Percentiles rank a stretch among this genome's conserved stretches.
Conservation (phyloP, 92 coral and sea anemone species). For the Zoanthus solanderi region DNA sequence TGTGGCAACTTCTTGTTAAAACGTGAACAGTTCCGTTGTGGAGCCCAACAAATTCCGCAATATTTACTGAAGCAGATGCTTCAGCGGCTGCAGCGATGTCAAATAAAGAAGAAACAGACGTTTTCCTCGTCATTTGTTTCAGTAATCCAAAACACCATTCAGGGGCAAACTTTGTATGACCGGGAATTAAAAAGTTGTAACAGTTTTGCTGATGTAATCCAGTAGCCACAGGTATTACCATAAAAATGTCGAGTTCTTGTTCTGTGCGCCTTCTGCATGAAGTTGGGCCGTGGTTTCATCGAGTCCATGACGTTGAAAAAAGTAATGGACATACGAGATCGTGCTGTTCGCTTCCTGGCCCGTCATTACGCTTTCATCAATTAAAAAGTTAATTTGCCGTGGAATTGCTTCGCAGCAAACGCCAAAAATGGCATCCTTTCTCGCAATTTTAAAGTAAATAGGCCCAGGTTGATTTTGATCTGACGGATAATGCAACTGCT, state of each 20-base stretch:
- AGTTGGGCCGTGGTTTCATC: background rate
- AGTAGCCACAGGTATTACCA: background rate
- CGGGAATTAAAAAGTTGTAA: background rate
- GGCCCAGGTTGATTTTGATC: background rate
- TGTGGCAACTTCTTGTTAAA: constrained; percentile 13
- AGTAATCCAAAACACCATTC: too few species aligned
- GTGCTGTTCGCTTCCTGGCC: background rate
- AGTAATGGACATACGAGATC: background rate
- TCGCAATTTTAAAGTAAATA: background rate
- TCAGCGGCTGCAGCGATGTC: too few species aligned
- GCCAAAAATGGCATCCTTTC: background rate
- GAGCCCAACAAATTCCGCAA: too few species aligned
- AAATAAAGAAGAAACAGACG: too few species aligned
- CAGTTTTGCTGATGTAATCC: background rate
- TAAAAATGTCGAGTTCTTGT: background rate
- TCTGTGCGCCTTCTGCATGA: background rate
- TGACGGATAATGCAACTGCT: background rate
- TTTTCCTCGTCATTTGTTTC: too few species aligned
- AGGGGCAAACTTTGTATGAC: too few species aligned
- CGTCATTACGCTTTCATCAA: background rate
- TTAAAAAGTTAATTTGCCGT: background rate
- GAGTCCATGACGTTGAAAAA: background rate
- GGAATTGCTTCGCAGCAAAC: constrained; percentile 8
- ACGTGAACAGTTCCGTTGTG: background rate
- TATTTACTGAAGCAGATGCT: too few species aligned